Base-by-base conservation (phyloP, 2,888 invertebrate species). In the Volucella inflata region DNA sequence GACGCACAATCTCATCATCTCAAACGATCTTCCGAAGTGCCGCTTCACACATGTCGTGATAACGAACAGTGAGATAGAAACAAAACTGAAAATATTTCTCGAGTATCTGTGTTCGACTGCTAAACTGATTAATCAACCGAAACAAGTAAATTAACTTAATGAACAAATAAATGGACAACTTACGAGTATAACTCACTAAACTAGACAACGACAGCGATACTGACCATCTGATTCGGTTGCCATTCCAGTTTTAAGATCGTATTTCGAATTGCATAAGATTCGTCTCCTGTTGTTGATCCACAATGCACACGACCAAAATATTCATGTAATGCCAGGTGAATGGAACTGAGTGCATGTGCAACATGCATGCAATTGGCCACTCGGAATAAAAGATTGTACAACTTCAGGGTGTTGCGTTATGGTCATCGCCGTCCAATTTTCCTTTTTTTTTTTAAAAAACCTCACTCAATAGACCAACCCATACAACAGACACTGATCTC, bases 281-380 rank as follows among this genome's bases (percentile, higher is more conserved):
- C 57, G 57, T 57, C 46, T 40, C 50, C 16, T 16, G 48, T 40
- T 59, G 14, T 16, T 21, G 55, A 42, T 57, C 40, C 11, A 62
- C 51, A 48, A 42, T 57, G 30, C 8, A 62, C 51, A 59, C 50
- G 57, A 50, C 40, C 50, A 48, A 55, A 44, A 42, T 12, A 17
- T 21, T 65, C 57, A 70, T 68, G 70, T 62, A 77, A 62, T 48
- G 40, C 62, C 53, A 62, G 53, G 70, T 68, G 77, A 77, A 77
- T 68, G 76, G 42, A 60, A 60, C 46, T 21, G 51, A 30, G 62
- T 72, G 62, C 77, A 51, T 77, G 68, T 77, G 68, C 77, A 77
- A 62, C 68, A 46, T 62, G 75, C 65, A 75, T 65, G 53, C 53
- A 62, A 51, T 46, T 59, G 77, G 16, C 60, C 53, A 67, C 59